Percentiles rank a stretch among this genome's conserved stretches.
Evolutionary conservation across 2,888 invertebrate species (phyloP).

Genomic region (Noctua janthina): DNA sequence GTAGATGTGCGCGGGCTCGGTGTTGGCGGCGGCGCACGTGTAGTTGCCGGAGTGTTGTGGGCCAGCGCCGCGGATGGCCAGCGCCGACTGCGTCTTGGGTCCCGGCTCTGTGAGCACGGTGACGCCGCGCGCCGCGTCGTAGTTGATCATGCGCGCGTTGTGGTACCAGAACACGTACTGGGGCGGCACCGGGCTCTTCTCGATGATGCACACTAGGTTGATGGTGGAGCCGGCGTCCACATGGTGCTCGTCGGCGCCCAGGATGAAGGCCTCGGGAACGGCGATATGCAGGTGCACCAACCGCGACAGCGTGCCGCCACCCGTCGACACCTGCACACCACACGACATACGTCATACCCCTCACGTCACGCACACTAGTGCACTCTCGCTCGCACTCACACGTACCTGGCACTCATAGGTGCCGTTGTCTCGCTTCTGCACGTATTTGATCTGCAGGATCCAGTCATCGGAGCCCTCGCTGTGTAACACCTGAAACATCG

Average conservation of each 20-base stretch:
- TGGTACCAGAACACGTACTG: slow-evolving; percentile 99
- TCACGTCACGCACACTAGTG: background rate
- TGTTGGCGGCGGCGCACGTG: slow-evolving; percentile 97
- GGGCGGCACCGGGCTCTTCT: slow-evolving; percentile 98
- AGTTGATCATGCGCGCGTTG: slow-evolving; percentile 98
- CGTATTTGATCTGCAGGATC: slow-evolving; percentile 98
- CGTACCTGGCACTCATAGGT: slow-evolving; percentile 97
- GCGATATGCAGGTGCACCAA: slow-evolving; percentile 97
- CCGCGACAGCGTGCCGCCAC: slow-evolving; percentile 95
- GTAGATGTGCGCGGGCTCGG: slow-evolving; percentile 96
- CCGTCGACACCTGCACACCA: slow-evolving; percentile 93
- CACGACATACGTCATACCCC: background rate
- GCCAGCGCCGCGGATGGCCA: slow-evolving; percentile 95
- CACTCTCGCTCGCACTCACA: background rate
- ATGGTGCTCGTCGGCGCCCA: slow-evolving; percentile 96
- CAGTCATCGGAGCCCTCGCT: slow-evolving; percentile 97
- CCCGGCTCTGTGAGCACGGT: slow-evolving; percentile 96
- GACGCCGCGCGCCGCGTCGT: slow-evolving; percentile 95
- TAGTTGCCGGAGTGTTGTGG: slow-evolving; percentile 97
- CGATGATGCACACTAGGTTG: slow-evolving; percentile 97
- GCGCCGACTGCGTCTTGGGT: slow-evolving; percentile 95
- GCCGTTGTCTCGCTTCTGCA: slow-evolving; percentile 97
- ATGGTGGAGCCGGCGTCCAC: slow-evolving; percentile 97
- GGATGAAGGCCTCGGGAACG: slow-evolving; percentile 96
- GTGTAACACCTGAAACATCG: slow-evolving; percentile 91